Percentiles rank a stretch among this genome's conserved stretches.
These are phyloP conservation scores for Schizothorax lantsangensis DNA, from an alignment of 2,797 vertebrate species.

Conservation along the genomic window DNA sequence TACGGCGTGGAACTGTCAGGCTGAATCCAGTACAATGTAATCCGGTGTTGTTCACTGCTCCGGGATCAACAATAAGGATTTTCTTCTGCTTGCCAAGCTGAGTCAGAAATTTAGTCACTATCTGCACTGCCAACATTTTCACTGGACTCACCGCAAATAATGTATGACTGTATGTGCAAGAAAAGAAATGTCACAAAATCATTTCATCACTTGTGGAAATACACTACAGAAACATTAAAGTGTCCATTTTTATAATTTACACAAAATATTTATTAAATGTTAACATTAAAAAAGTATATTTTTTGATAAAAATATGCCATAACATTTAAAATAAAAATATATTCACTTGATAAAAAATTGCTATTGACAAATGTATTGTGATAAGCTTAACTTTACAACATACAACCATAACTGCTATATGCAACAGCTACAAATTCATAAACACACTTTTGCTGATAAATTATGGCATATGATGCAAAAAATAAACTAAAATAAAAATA, in stretches of 20 bases:
- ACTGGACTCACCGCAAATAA: background rate
- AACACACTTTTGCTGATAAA: too few relatives aligned
- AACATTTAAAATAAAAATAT: background rate
- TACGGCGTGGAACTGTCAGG: conserved; percentile 9
- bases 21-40: conserved; percentile 26
- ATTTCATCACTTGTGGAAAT: background rate
- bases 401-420: background rate
- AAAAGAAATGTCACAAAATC: background rate
- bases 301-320: background rate
- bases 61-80: conserved; percentile 7
- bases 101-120: conserved; percentile 14
- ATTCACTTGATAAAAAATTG: background rate
- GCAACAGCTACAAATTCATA: too few relatives aligned
- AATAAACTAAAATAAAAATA: too few relatives aligned
- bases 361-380: background rate
- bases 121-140: conserved; percentile 3
- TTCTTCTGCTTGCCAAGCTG: background rate
- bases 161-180: background rate
- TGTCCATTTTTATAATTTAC: background rate
- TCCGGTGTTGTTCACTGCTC: conserved; percentile 32
- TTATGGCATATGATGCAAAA: too few relatives aligned
- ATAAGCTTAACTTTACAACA: background rate
- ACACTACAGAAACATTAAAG: background rate
- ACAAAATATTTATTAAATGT: background rate
- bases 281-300: background rate